Base-by-base conservation (phyloP, 2,888 invertebrate genomes). In the Acleris laterana region DNA sequence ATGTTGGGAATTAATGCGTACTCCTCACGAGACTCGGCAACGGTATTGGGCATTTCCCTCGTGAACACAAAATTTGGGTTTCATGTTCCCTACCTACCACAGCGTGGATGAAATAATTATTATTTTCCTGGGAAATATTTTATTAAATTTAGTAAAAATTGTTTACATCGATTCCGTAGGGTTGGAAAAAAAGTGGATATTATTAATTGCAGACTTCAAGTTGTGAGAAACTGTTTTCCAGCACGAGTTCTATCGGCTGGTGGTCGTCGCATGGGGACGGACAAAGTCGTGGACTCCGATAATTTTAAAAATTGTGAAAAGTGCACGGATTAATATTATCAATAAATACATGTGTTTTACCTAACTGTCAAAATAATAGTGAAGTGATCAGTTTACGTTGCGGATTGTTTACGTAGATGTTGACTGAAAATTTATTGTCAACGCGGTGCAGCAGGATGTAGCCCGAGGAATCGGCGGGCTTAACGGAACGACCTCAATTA, bases 21-120 rank as follows among this genome's bases (percentile, higher is more conserved):
- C 94, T 94, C 93, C 93, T 86, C 88, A 89, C 91, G 91, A 94
- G 94, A 94, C 93, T 94, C 93, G 89, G 88, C 89, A 90, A 93
- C 91, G 91, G 93, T 93, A 93, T 91, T 90, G 93, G 90, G 92
- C 91, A 93, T 93, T 93, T 93, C 92, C 91, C 89, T 81, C 78
- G 80, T 87, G 88, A 89, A 88, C 91, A 91, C 88, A 90, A 92
- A 93, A 87, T 92, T 91, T 90, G 90, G 92, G 89, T 90, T 90
- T 90, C 90, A 89, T 88, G 89, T 89, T 89, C 87, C 85, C 73
- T 78, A 77, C 77, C 82, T 79, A 85, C 80, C 82, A 83, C 81
- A 81, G 82, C 80, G 88, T 85, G 84, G 79, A 72, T 76, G 63
- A 71, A 74, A 80, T 81, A 83, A 78, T 79, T 77, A 74, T 75